Evolutionary conservation across 2,797 vertebrate species (phyloP), one percentile per base, ranked within the genome.

Genomic region (Platyrinchus mystaceus): DNA sequence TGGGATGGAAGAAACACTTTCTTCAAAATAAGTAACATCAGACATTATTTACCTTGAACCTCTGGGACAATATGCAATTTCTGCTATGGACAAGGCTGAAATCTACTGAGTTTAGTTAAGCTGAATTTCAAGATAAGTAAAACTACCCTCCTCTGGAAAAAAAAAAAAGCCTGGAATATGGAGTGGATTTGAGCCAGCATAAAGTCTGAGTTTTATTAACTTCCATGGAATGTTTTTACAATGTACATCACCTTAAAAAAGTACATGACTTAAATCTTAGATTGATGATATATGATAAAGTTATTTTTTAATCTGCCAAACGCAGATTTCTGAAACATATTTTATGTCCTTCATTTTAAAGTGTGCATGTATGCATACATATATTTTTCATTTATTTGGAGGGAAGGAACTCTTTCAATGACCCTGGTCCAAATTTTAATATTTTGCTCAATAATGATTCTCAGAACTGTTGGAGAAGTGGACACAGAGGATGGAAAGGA

Each of bases 111-210:
- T 67, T 89, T 92, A 91, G 64, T 77, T 87, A 90, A 95, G 83
- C 75, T 95, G 34, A 76, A 60, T 79, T 62, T 94, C 80, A 64
- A 88, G 95, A 95, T 87, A 85, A 70, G 46, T 37, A 64, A 84
- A 78, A 58, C 74, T n/a, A 43, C 16, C 16, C 36, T 66, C 15
- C 32, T 74, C 49, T 44, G 12, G 24, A 55, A 63, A 84, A 89
- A 55, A 63, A 84, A 89, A 89, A 71, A 66, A 17, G 6, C 36
- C 46, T 85, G 79, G 86, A 90, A 91, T 82, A 53, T 5, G 26
- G 23, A 58, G 18, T 16, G 15, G 12, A 41, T 78, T 87, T 76
- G 23, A 95, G 44, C 21, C 27, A 44, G 21, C 17, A 77, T 12
- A 34, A 80, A 68, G 26, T 44, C 19, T 20, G 43, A 78, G 11